phyloP scores from a whole-genome alignment of 2,797 vertebrate species.

The Spinibarbus caldwelli region DNA sequence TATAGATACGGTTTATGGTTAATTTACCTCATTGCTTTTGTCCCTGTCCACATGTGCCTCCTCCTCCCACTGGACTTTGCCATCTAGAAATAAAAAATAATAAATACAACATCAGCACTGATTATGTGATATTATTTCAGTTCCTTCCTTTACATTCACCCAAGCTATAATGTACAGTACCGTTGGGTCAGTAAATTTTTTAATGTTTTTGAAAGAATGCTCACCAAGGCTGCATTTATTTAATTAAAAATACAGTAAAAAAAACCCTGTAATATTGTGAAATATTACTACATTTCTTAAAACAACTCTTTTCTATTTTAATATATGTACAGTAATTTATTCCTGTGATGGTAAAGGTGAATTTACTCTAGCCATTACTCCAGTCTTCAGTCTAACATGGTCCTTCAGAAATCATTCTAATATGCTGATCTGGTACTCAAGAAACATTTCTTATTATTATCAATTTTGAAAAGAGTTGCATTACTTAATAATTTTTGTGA shows the following conservation, averaged over 20 bases:
- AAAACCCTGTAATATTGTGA: too few species aligned
- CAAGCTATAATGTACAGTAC: too few species aligned
- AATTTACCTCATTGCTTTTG: conserved; percentile 87
- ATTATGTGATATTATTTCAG: neutral
- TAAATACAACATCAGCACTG: neutral
- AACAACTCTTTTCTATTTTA: too few species aligned
- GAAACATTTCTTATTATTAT: neutral
- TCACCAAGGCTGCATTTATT: neutral
- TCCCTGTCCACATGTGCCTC: conserved; percentile 87
- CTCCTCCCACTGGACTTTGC: conserved; percentile 92
- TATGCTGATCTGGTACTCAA: neutral
- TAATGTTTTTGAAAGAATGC: too few species aligned
- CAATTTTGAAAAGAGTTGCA: neutral
- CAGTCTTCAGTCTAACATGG: neutral
- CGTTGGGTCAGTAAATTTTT: too few species aligned
- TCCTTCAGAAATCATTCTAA: neutral
- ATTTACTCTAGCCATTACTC: too few species aligned
- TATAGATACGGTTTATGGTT: neutral
- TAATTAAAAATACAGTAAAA: neutral
- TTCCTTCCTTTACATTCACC: neutral
- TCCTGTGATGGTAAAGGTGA: neutral
- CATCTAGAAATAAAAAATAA: conserved; percentile 75
- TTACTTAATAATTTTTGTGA: neutral
- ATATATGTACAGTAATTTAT: neutral
- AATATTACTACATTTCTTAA: too few species aligned